Percentiles rank a stretch among this genome's conserved stretches.
Conservation (phyloP, 2,888 invertebrate genomes). For the Agrenia bidenticulata region DNA sequence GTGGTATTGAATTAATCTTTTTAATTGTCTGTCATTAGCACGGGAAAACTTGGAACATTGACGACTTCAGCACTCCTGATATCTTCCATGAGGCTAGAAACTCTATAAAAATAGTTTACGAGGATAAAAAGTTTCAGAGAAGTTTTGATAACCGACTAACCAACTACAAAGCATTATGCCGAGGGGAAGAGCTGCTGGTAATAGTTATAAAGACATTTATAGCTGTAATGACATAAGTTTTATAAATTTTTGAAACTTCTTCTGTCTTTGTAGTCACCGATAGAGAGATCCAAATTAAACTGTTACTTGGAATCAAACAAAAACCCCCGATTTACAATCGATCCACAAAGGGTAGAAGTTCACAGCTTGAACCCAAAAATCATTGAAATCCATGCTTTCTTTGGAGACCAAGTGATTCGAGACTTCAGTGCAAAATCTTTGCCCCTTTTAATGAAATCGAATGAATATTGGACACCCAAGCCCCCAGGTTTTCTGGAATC, state of each 20-base stretch:
- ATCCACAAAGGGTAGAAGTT: slow-evolving; percentile 28
- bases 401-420: slow-evolving; percentile 10
- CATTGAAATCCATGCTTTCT: slow-evolving; percentile 28
- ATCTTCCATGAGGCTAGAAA: slow-evolving; percentile 25
- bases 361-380: slow-evolving; percentile 24
- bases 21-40: not conserved
- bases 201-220: too few species aligned
- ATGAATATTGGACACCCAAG: not conserved
- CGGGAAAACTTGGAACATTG: slow-evolving; percentile 22
- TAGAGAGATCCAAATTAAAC: not conserved
- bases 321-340: slow-evolving; percentile 19
- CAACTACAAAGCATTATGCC: slow-evolving; percentile 29
- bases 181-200: slow-evolving; percentile 24
- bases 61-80: slow-evolving; percentile 28
- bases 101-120: not conserved
- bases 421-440: slow-evolving; percentile 11
- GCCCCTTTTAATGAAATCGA: not conserved
- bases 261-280: too few species aligned
- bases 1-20: not conserved
- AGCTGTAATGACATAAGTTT: too few species aligned
- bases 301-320: slow-evolving; percentile 17
- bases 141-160: not conserved
- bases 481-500: not conserved
- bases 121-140: not conserved
- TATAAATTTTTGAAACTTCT: too few species aligned